Evolutionary conservation across 2,113 vertebrate genomes (phyloP), one percentile per base, ranked within the genome.

Genomic region (Leptocoma aspasia): DNA sequence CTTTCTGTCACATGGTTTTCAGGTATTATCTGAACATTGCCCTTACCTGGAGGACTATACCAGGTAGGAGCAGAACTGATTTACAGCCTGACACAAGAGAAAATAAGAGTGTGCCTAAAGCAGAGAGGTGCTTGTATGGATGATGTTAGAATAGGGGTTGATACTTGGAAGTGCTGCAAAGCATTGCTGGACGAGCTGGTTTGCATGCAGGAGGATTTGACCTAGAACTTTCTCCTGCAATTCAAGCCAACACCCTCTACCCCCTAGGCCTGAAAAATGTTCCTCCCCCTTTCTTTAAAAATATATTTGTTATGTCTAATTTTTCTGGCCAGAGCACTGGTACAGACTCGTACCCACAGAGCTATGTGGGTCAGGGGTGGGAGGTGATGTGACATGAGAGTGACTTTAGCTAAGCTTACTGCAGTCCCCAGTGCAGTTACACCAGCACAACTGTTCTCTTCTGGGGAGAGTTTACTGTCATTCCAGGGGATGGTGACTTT

Each of bases 261-360:
- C 78, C 85, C 45, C 66, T 72, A 90, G 53, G 82, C 72, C 57
- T 96, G 72, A 86, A 95, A 96, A 90, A 89, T 69, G 41, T 95
- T 78, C 80, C 82, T 81, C 31, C 45, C 14, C 21, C 45, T 82
- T 84, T 79, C 59, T 96, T 96, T 93, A 95, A 93, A 97, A 96
- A 93, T 92, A 81, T 47, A 83, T 94, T 95, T 96, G 92, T 96
- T 96, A 24, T 93, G 93, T 96, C 88, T 94, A 94, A 93, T 57
- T 23, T 86, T 81, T 88, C 92, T 95, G 94, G 93, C 82, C 54
- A 15, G 68, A 83, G 69, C 65, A 71, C 60, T 52, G 77, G 60
- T 76, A 52, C 89, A 87, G 83, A 89, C 41, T 95, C 66, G 53
- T 84, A 66, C 92, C 81, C 70, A 1, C 82, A 90, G 76, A 90